A percentile compares a stretch with the other conserved stretches of the same genome.
Conservation (phyloP, 2,888 invertebrate species). For the Itoplectis maculator region DNA sequence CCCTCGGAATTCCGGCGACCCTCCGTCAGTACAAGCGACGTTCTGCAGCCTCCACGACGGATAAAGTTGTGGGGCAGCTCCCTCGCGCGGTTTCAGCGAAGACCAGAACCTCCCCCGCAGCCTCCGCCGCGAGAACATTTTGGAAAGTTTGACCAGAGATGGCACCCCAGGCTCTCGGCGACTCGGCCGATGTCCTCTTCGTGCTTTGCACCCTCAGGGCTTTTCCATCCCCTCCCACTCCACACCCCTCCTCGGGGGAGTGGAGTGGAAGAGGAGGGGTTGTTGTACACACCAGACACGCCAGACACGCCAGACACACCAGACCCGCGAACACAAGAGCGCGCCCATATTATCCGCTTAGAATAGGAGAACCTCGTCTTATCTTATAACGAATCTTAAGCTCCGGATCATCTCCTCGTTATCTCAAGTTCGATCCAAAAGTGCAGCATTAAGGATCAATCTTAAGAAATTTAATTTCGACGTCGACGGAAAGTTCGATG, state of each 20-base stretch:
- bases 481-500: too few species aligned
- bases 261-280: too few species aligned
- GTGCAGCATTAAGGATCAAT: background rate
- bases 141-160: constrained; percentile 14
- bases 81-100: constrained; percentile 40
- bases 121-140: constrained; percentile 1
- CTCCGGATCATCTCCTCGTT: background rate
- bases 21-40: constrained; percentile 38
- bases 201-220: constrained; percentile 5
- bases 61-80: constrained; percentile 46
- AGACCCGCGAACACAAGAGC: background rate
- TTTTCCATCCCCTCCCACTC: constrained; percentile 23
- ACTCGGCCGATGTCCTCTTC: background rate
- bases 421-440: background rate
- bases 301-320: too few species aligned
- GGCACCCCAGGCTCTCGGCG: constrained; percentile 18
- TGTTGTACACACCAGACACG: background rate
- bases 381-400: background rate
- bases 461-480: background rate
- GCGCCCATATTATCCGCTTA: background rate
- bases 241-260: too few species aligned
- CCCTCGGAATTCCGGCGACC: constrained; percentile 24
- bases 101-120: constrained; percentile 14
- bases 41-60: constrained; percentile 42
- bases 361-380: background rate